Evolutionary conservation across 2,113 vertebrate species (phyloP).

Genomic region (Chamaea fasciata): DNA sequence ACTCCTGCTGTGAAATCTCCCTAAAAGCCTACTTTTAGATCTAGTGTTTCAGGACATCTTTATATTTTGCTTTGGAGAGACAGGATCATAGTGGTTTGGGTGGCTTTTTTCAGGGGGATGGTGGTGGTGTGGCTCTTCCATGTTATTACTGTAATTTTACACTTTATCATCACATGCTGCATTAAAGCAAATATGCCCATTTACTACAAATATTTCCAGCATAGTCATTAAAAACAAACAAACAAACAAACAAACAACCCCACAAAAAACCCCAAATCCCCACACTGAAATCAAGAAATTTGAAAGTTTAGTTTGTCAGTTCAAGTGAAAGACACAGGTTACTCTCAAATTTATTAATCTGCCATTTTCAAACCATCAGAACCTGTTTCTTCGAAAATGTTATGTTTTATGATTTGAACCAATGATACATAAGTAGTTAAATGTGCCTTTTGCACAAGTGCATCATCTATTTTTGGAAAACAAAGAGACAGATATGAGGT

Average conservation of each 20-base stretch:
- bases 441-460: not conserved
- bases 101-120: fast-evolving
- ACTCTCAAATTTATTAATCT: not conserved
- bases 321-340: not conserved
- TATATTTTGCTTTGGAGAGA: not conserved
- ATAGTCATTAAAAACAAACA: not conserved
- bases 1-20: not conserved
- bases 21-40: not conserved
- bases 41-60: not conserved
- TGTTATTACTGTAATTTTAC: not conserved
- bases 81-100: fast-evolving
- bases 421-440: not conserved
- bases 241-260: fast-evolving
- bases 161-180: not conserved
- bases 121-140: not conserved
- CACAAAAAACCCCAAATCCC: fast-evolving
- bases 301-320: not conserved
- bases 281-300: not conserved
- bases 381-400: not conserved
- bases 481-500: not conserved
- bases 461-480: not conserved
- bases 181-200: not conserved
- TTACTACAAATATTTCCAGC: not conserved
- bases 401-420: not conserved
- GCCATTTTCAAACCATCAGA: not conserved